A percentile compares a stretch with the other conserved stretches of the same genome.
Conservation (phyloP, 2,888 invertebrate species). For the Neoascia interrupta region DNA sequence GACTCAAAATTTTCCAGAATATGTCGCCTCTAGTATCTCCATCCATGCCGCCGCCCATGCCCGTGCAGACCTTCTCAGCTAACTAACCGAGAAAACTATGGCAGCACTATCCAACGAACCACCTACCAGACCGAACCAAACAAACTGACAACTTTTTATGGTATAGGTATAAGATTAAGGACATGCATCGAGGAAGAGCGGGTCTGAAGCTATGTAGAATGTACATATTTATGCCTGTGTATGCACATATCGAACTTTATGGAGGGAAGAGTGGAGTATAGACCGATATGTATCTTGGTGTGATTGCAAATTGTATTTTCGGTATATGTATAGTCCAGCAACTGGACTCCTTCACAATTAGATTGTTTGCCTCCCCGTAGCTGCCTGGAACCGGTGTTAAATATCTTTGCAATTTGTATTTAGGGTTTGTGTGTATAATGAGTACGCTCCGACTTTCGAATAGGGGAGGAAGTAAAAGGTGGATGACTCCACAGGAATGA, state of each 20-base stretch:
- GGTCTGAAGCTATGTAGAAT: too few relatives aligned
- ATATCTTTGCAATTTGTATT: conserved; percentile 63
- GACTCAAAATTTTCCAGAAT: conserved; percentile 70
- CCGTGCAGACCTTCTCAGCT: conserved; percentile 2
- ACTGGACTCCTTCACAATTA: conserved; percentile 60
- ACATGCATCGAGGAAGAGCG: conserved; percentile 40
- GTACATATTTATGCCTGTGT: background rate
- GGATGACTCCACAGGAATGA: conserved; percentile 23
- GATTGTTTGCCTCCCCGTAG: conserved; percentile 48
- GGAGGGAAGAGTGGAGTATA: conserved; percentile 24
- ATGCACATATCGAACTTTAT: conserved; percentile 19
- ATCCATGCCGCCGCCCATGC: background rate
- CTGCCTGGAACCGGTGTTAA: conserved; percentile 27
- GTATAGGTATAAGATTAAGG: conserved; percentile 62
- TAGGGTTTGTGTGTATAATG: background rate
- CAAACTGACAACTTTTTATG: conserved; percentile 64
- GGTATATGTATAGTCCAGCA: conserved; percentile 43
- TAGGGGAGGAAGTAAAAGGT: conserved; percentile 20
- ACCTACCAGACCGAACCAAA: conserved; percentile 53
- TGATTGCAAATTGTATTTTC: conserved; percentile 65
- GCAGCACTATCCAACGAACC: background rate
- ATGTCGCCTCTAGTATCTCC: conserved; percentile 59
- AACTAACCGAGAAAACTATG: background rate
- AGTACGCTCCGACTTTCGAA: too few relatives aligned
- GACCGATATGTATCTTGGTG: conserved; percentile 57